Evolutionary conservation across 1,140 invertebrate species (phyloP), one percentile per base, ranked within the genome.

Genomic region (Nomia melanderi): DNA sequence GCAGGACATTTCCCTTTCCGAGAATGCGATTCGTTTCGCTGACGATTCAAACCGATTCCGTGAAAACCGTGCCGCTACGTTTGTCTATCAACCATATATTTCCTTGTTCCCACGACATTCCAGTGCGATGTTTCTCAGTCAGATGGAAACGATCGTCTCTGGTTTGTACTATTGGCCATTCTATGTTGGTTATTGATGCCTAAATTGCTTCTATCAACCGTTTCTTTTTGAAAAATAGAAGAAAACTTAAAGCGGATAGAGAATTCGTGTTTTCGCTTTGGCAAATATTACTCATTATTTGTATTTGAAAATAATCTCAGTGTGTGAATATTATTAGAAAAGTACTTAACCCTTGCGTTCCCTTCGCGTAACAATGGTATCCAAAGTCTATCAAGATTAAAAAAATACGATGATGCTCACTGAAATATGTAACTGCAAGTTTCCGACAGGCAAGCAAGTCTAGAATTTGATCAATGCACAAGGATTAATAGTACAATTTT

Each of bases 1-100:
- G 57, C 39, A 60, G 60, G 74, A 82, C 73, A 73, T 82, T 82
- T 82, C 81, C 79, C 81, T 82, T 82, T 81, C 74, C 23, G 54
- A 59, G 79, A 82, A 77, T 64, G n/a, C 50, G 81, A 82, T 82
- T 57, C 74, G 79, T 78, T 73, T 73, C 74, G 76, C 70, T 69
- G 75, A 77, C 79, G 74, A 82, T 64, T 47, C 63, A 44, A 66
- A 70, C 71, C 39, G 57, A 56, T 78, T 41, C 41, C 31, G 76
- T 69, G 73, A 67, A 76, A 67, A 76, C 63, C 44, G 29, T 67
- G 63, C 29, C 50, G 63, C 53, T 11, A 25, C 17, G 39, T 57
- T 44, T 59, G 54, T 47, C 23, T 56, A 74, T 66, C 62, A 33
- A 39, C 27, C 25, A 41, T 56, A 17, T n/a, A 41, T 74, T 41